These are phyloP conservation scores for Parasteatoda lunata DNA, from an alignment of 2,888 invertebrate species.

Conservation along the genomic window DNA sequence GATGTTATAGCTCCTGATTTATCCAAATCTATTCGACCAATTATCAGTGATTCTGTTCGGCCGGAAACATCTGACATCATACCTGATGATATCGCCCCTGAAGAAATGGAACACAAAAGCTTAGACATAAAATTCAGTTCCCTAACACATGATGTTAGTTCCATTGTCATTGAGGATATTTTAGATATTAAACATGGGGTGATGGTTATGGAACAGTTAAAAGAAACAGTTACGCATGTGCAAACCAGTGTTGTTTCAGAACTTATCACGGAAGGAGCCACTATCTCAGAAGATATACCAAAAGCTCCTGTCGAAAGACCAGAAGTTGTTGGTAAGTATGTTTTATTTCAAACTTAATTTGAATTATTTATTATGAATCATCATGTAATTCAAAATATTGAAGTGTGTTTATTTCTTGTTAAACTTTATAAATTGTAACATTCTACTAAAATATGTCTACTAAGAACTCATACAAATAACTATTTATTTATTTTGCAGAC, in stretches of 20 bases:
- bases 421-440: too few relatives aligned
- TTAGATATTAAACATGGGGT: not conserved
- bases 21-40: not conserved
- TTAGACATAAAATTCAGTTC: not conserved
- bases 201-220: slow-evolving; percentile 17
- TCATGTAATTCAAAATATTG: too few relatives aligned
- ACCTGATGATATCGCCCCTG: slow-evolving; percentile 1
- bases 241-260: slow-evolving; percentile 14
- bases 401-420: too few relatives aligned
- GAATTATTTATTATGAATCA: not conserved
- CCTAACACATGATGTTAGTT: not conserved
- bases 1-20: not conserved
- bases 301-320: not conserved
- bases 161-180: slow-evolving; percentile 3
- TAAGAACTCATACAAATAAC: not conserved
- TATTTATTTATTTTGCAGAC: slow-evolving; percentile 57
- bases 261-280: not conserved
- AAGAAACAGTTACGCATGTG: not conserved
- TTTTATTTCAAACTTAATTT: not conserved
- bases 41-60: not conserved
- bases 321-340: not conserved
- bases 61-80: not conserved
- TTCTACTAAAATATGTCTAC: not conserved
- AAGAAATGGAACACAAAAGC: slow-evolving; percentile 22
- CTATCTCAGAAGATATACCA: slow-evolving; percentile 1